Conservation (phyloP, 2,797 vertebrate species). For the Syndactyla subalaris region DNA sequence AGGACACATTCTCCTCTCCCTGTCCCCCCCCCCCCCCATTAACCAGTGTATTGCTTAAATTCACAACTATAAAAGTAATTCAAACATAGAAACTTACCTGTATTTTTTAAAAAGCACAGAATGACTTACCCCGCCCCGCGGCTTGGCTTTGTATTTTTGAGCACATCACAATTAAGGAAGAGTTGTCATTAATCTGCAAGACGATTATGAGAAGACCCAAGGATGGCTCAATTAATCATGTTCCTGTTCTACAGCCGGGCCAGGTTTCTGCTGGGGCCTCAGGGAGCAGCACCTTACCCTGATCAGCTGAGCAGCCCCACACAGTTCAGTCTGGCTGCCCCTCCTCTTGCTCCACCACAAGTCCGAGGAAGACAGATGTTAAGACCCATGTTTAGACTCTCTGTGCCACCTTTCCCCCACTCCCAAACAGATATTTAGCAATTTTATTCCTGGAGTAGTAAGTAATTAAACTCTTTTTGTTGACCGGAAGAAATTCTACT, state of each 20-base stretch:
- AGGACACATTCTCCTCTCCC: fast-evolving
- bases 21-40: not conserved
- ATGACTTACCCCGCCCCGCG: not conserved
- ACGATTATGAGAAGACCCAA: not conserved
- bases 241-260: not conserved
- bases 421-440: not conserved
- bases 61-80: not conserved
- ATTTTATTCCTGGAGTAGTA: not conserved
- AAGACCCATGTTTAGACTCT: fast-evolving
- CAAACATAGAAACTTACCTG: not conserved
- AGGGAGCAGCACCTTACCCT: fast-evolving
- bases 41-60: not conserved
- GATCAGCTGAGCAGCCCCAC: not conserved
- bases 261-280: not conserved
- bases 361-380: not conserved
- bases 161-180: not conserved
- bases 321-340: not conserved
- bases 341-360: not conserved
- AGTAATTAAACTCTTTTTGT: not conserved
- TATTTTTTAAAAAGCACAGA: not conserved
- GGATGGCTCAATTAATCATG: too few species aligned
- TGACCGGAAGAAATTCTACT: not conserved
- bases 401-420: fast-evolving
- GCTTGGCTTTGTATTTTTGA: not conserved
- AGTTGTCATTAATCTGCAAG: not conserved